Evolutionary conservation across 2,888 invertebrate genomes (phyloP).

Genomic region (Disparrhopalites patrizii): DNA sequence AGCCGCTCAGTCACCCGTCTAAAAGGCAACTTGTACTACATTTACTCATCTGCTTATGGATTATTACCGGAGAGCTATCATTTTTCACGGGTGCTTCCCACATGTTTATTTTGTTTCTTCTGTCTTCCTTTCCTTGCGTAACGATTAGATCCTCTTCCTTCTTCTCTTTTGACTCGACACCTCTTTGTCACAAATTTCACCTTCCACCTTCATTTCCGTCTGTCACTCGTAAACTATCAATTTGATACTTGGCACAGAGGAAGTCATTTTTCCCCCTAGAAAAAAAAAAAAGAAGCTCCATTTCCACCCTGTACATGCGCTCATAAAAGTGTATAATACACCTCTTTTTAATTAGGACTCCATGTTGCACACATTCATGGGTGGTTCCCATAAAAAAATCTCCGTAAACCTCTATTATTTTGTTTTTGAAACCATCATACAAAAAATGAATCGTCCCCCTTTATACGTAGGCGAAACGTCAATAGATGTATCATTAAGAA

Average conservation of each 20-base stretch:
- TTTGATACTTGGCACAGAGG: not conserved
- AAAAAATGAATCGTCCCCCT: too few relatives aligned
- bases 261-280: slow-evolving; percentile 1
- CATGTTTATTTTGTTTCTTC: slow-evolving; percentile 29
- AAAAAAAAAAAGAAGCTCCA: not conserved
- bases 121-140: too few relatives aligned
- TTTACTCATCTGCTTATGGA: slow-evolving; percentile 6
- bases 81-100: slow-evolving; percentile 35
- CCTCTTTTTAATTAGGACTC: not conserved
- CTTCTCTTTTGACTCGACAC: too few relatives aligned
- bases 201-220: slow-evolving; percentile 39
- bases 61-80: slow-evolving; percentile 14
- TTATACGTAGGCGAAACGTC: too few relatives aligned
- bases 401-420: too few relatives aligned
- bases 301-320: not conserved
- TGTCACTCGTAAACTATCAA: slow-evolving; percentile 20
- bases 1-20: slow-evolving; percentile 8
- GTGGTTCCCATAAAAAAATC: too few relatives aligned
- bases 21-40: slow-evolving; percentile 17
- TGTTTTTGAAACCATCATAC: too few relatives aligned
- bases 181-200: slow-evolving; percentile 34
- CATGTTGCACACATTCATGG: too few relatives aligned
- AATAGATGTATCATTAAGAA: too few relatives aligned
- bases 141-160: too few relatives aligned
- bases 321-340: not conserved